Percentiles rank a stretch among this genome's conserved stretches.
phyloP scores from a whole-genome alignment of 2,888 invertebrate genomes.

The Rhamphomyia laevipes region DNA sequence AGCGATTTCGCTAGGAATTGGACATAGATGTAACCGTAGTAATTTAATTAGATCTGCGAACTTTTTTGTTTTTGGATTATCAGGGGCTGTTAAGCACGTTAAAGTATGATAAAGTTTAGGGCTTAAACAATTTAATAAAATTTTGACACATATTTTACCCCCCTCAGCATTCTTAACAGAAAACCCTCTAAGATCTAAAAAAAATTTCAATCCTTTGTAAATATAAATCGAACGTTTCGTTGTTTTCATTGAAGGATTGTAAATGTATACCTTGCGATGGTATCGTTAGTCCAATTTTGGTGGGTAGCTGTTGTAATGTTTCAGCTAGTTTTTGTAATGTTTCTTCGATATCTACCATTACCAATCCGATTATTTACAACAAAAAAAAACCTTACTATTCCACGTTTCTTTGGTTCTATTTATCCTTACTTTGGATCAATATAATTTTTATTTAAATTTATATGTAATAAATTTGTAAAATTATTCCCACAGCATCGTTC shows the following conservation, averaged over 20 bases:
- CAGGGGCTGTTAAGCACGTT: constrained; percentile 4
- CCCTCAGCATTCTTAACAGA: neutral
- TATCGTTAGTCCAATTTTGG: no score
- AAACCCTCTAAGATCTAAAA: constrained; percentile 2
- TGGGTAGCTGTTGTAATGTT: no score
- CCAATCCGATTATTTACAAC: no score
- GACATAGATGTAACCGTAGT: constrained; percentile 4
- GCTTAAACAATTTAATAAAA: constrained; percentile 6
- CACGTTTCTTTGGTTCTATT: no score
- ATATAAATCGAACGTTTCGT: constrained; percentile 6
- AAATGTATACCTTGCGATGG: constrained; percentile 1
- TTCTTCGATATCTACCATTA: no score
- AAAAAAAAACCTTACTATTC: no score
- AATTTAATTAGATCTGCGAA: constrained; percentile 2
- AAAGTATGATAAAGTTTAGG: constrained; percentile 6
- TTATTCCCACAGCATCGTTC: no score
- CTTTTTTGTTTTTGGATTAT: constrained; percentile 7
- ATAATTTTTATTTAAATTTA: no score
- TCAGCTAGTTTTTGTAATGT: no score
- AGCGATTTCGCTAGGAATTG: constrained; percentile 5
- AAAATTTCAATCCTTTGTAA: constrained; percentile 6
- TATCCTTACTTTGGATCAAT: no score
- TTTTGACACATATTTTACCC: constrained; percentile 1
- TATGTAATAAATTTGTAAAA: no score
- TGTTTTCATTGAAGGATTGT: constrained; percentile 3